Conservation (phyloP, 2,797 vertebrate genomes). For the Antennarius maculatus region DNA sequence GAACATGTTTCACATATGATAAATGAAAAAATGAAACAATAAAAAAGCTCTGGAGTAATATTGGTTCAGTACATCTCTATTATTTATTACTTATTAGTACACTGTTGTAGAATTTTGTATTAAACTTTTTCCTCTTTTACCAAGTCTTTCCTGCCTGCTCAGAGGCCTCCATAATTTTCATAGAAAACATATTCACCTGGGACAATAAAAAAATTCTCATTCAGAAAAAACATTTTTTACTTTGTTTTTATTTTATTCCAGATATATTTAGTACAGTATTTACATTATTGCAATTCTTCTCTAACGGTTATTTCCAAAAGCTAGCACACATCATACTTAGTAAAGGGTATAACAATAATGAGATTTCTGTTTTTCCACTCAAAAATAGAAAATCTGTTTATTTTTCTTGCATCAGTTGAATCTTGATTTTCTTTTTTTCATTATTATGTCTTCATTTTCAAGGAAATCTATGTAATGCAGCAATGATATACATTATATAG, state of each 20-base stretch:
- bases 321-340: not conserved
- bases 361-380: not conserved
- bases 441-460: not conserved
- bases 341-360: not conserved
- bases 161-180: slow-evolving; percentile 6
- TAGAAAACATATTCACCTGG: not conserved
- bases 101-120: not conserved
- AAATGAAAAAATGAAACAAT: not conserved
- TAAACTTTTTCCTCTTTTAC: not conserved
- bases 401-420: not conserved
- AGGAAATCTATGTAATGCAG: slow-evolving; percentile 10
- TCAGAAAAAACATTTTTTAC: not conserved
- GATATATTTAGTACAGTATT: not conserved
- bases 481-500: not conserved
- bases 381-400: not conserved
- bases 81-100: not conserved
- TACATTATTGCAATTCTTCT: not conserved
- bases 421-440: too few species aligned
- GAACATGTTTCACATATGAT: not conserved
- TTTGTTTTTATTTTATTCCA: slow-evolving; percentile 1
- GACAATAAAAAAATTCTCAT: not conserved
- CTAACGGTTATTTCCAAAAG: not conserved
- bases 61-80: too few species aligned
- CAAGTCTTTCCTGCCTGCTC: not conserved
- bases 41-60: not conserved